Evolutionary conservation across 2,113 vertebrate species (phyloP).

Genomic region (Ailuropoda melanoleuca): DNA sequence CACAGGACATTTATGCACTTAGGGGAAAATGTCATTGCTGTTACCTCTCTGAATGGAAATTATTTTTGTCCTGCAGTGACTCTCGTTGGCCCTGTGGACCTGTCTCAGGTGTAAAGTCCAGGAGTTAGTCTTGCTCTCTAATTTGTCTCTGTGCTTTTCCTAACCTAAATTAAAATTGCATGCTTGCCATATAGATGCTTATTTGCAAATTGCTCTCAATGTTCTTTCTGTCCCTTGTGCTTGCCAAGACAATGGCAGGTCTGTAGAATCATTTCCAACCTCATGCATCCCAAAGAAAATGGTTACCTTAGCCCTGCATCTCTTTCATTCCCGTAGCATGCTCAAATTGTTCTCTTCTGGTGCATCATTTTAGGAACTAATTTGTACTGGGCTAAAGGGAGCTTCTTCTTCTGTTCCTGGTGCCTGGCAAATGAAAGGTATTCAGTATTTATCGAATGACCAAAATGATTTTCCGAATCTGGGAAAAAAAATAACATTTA

Average conservation of each 20-base stretch:
- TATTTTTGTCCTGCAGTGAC: not conserved
- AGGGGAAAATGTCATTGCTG: not conserved
- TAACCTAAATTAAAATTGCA: slow-evolving; percentile 22
- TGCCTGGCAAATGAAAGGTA: not conserved
- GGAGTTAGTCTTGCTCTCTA: not conserved
- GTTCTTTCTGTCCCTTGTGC: not conserved
- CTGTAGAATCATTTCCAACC: not conserved
- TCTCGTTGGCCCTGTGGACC: not conserved
- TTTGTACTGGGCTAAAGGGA: not conserved
- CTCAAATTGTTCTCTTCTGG: not conserved
- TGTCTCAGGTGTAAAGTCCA: slow-evolving; percentile 9
- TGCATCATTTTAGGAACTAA: not conserved
- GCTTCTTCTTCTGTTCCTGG: not conserved
- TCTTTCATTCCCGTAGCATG: not conserved
- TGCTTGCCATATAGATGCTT: not conserved
- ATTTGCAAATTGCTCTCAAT: not conserved
- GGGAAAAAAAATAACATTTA: not conserved
- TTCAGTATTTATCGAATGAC: not conserved
- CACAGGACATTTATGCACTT: not conserved
- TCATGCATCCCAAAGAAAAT: not conserved
- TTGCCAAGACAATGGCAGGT: not conserved
- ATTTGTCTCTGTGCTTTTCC: slow-evolving; percentile 33
- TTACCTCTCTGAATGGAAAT: not conserved
- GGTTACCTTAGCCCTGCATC: not conserved
- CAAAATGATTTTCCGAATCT: not conserved